Base-by-base conservation (phyloP, 2,113 vertebrate species). In the Orientallactaga bullata region DNA sequence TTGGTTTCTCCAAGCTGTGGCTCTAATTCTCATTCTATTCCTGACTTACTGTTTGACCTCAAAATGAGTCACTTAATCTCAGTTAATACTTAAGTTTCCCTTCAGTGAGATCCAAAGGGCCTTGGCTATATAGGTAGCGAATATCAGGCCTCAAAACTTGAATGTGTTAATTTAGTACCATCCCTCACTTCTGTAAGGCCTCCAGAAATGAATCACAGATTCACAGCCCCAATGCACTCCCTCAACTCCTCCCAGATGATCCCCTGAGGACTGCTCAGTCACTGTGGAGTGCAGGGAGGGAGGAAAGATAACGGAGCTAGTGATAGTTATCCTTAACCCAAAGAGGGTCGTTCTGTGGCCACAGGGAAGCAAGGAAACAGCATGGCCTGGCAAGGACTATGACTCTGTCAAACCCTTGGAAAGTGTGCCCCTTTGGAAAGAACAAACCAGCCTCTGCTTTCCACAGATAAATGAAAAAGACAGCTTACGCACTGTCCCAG, bases 1-100 rank as follows among this genome's bases (percentile, higher is more conserved):
- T 89, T 93, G 69, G 37, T 87, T 85, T 96, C 65, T 85, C 87
- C 26, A 74, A 35, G 42, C 74, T 91, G 21, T 72, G 79, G 23
- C 89, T 96, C 71, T 85, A 68, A 95, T 83, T 94, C 85, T 88
- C 32, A 76, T 94, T 94, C 88, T 95, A 82, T 90, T 61, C 85
- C 69, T 73, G 81, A 95, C 60, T 92, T 95, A 85, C 63, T 35
- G 61, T 88, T 94, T 95, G 93, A 96, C 88, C 92, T 96, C 83
- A 90, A 88, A 94, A 90, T 90, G 93, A 97, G 93, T 96, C 96
- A 95, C 74, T 95, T 96, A 74, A 94, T 96, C 89, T 96, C 80
- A 86, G 90, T 79, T 96, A 95, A 85, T 93, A 79, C 66, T 88
- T 93, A 74, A 79, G 58, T 95, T 96, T 94, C 74, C 85, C 61